Percentiles rank a stretch among this genome's conserved stretches.
Evolutionary conservation across 2,113 vertebrate species (phyloP).

Genomic region (Pleuronectes platessa): DNA sequence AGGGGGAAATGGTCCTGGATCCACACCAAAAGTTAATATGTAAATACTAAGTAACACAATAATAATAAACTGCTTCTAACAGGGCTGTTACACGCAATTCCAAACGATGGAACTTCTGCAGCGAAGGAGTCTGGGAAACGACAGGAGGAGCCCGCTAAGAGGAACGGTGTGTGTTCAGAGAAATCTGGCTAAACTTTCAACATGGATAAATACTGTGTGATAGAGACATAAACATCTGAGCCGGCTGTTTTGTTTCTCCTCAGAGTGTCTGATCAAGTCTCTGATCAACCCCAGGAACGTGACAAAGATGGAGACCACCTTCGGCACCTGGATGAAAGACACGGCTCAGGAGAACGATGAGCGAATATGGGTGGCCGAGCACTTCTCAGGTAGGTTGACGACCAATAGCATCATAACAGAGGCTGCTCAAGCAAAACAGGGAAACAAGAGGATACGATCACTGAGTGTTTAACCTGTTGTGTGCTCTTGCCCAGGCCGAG

Average conservation of each 20-base stretch:
- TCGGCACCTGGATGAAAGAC: slow-evolving; percentile 94
- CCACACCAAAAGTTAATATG: no score
- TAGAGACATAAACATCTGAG: not conserved
- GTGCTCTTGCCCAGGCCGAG: slow-evolving; percentile 81
- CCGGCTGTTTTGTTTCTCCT: not conserved
- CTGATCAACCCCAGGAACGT: slow-evolving; percentile 87
- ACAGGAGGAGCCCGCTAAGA: slow-evolving; percentile 62
- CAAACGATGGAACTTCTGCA: slow-evolving; percentile 87
- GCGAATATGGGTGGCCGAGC: slow-evolving; percentile 92
- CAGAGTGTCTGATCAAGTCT: slow-evolving; percentile 87
- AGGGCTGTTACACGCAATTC: slow-evolving; percentile 83
- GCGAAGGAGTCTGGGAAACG: slow-evolving; percentile 79
- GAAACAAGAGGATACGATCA: no score
- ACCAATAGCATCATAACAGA: no score
- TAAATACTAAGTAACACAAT: not conserved
- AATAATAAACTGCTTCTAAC: not conserved
- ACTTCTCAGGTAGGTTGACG: slow-evolving; percentile 89
- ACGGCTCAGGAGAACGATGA: slow-evolving; percentile 84
- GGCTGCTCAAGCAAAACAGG: no score
- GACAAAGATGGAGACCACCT: slow-evolving; percentile 86
- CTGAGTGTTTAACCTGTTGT: not conserved
- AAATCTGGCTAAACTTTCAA: not conserved
- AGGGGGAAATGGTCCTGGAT: no score
- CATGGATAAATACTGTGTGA: not conserved
- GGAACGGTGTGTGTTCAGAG: slow-evolving; percentile 78